Base-by-base conservation (phyloP, 2,113 vertebrate genomes). In the Synodontis membranacea region DNA sequence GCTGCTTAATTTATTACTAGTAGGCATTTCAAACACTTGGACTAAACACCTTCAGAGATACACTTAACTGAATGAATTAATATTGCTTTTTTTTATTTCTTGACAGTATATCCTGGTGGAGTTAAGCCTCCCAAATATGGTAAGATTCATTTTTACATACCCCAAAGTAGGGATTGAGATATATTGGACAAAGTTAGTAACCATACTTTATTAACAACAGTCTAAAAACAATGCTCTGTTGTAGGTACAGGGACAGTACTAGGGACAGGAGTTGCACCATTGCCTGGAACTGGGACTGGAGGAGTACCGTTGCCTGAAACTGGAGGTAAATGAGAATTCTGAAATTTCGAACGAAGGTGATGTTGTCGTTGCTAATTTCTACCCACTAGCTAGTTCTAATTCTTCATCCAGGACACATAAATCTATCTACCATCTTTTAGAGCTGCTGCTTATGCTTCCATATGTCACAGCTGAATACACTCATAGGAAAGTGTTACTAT, bases 71-170 rank as follows among this genome's bases (percentile, higher is more conserved):
- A 19, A 50, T 50, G 8, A 44, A 44, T 42, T 75, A n/a, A 34
- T 52, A 31, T 46, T 31, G 0, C 7, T 10, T 23, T 23, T 10
- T 23, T 23, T 56, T 56, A 34, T 72, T 72, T 62, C 5, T 50
- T 42, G 56, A 72, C 80, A 86, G 84, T 60, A 39, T 88, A 88
- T 86, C 74, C 84, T 37, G 56, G 84, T 60, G 88, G 88, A 56
- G 80, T 37, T 31, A 88, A 88, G 56, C 88, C 88, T 79, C 84
- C 84, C 80, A 88, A 88, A 88, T 88, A 88, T 17, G 88, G 88
- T 88, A 76, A 78, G 11, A n/a, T 10, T 52, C 8, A 31, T 19
- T 7, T n/a, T 21, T 31, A 56, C 12, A 56, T 58, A 17, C 4
- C 25, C 23, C 25, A 50, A 31, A 3, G 14, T 50, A 31, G 28